Base-by-base conservation (phyloP, 2,797 vertebrate species). In the Leptatherina wallacei region DNA sequence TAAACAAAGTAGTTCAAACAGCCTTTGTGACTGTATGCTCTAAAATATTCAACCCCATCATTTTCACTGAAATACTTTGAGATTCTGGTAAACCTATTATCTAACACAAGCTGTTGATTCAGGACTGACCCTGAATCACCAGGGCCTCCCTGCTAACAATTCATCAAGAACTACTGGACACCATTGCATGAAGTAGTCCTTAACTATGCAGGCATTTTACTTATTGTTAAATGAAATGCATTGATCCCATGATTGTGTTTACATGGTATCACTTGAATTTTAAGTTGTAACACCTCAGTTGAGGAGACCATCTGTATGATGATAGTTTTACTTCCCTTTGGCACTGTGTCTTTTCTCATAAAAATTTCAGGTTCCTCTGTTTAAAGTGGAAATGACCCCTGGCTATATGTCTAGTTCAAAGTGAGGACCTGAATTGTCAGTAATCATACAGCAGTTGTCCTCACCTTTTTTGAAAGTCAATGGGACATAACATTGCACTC, bases 1-100 rank as follows among this genome's bases (percentile, higher is more conserved):
- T 85, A 81, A 90, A 91, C 77, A 86, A 83, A 83, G 78, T 68
- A 65, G 78, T 85, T 87, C 79, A 87, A 88, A 91, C 81, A 85
- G 66, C 40, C 59, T 77, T 68, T 73, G 70, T 79, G 64, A 78
- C 77, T 83, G 63, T 70, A 65, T 64, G 61, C 67, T 78, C 73
- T 67, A 65, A 85, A 80, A 61, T 75, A 63, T 79, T 68, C 44
- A 67, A 40, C 51, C 57, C 18, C 73, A 73, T 78, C 75, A 70
- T 70, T 87, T 88, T 82, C 63, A 72, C 68, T 54, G 87, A 80
- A 87, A 79, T 68, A 29, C 82, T 68, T 59, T 61, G 75, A 84
- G 71, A 69, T 89, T 85, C 77, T 76, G 65, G n/a, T 88, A 71
- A 86, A 88, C 60, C 70, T 78, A 74, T 84, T 84, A 83, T 87